A percentile compares a stretch with the other conserved stretches of the same genome.
Conservation (phyloP, 2,113 vertebrate genomes). For the Pristiophorus japonicus region DNA sequence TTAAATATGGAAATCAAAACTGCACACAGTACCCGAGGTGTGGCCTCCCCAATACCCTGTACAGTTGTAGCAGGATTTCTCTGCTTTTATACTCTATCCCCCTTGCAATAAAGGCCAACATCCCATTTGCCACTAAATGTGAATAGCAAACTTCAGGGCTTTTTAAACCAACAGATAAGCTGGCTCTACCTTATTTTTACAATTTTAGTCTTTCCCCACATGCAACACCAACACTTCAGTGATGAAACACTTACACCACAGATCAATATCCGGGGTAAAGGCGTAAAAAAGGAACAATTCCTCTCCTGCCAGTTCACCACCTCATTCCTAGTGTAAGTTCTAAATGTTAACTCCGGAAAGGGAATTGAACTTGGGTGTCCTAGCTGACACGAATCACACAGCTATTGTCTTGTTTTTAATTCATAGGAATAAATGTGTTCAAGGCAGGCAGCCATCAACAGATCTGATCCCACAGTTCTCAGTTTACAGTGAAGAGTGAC, state of each 20-base stretch:
- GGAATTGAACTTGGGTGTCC: neutral
- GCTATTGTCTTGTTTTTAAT: slow-evolving; percentile 16
- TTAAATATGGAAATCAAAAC: no score
- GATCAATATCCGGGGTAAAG: neutral
- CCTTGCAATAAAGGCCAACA: no score
- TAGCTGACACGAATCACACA: neutral
- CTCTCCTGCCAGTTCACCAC: neutral
- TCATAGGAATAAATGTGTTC: neutral
- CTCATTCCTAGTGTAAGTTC: neutral
- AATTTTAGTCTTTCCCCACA: neutral
- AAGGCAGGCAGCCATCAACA: neutral
- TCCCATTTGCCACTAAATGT: no score
- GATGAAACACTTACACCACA: neutral
- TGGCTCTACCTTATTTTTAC: neutral
- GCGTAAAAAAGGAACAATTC: neutral
- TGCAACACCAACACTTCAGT: neutral
- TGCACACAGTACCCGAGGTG: no score
- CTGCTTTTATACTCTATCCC: no score
- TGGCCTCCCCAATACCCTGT: no score
- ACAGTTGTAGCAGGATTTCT: no score
- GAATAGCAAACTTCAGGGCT: neutral
- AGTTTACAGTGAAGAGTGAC: slow-evolving; percentile 25
- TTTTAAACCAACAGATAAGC: neutral
- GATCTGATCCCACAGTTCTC: slow-evolving; percentile 32
- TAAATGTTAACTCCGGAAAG: neutral